phyloP scores from a whole-genome alignment of 2,113 vertebrate species.

The Ahaetulla prasina region DNA sequence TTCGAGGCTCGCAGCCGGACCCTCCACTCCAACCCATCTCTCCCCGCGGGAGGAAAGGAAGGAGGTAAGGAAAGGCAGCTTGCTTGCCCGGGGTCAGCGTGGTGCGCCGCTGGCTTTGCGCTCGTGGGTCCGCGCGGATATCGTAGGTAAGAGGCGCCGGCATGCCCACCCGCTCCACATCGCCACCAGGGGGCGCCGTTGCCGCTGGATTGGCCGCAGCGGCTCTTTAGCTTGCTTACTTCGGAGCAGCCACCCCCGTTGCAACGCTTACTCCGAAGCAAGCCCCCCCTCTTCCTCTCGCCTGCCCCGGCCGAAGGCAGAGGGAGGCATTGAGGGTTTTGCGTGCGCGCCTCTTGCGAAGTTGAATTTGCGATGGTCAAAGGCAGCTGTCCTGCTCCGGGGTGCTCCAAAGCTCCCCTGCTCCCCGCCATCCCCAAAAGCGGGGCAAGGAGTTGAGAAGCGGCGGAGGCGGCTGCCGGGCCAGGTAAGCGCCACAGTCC shows the following conservation, averaged over 20 bases:
- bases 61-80: too few species aligned
- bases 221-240: not conserved
- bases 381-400: not conserved
- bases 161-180: not conserved
- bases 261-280: not conserved
- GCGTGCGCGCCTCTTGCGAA: not conserved
- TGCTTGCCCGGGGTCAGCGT: not conserved
- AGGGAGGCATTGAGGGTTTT: not conserved
- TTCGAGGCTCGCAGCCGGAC: not conserved
- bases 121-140: not conserved
- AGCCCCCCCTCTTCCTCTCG: rapidly evolving
- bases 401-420: not conserved
- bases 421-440: not conserved
- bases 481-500: not conserved
- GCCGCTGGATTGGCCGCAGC: not conserved
- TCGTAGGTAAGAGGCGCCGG: not conserved
- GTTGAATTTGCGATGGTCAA: not conserved
- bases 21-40: not conserved
- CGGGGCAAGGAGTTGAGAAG: not conserved
- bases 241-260: not conserved
- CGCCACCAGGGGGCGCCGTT: conserved; percentile 8
- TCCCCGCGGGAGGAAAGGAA: too few species aligned
- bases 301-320: not conserved
- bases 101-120: not conserved
- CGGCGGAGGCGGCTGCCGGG: not conserved